Percentiles rank a stretch among this genome's conserved stretches.
Evolutionary conservation across 2,797 vertebrate genomes (phyloP).

Genomic region (Helarctos malayanus): DNA sequence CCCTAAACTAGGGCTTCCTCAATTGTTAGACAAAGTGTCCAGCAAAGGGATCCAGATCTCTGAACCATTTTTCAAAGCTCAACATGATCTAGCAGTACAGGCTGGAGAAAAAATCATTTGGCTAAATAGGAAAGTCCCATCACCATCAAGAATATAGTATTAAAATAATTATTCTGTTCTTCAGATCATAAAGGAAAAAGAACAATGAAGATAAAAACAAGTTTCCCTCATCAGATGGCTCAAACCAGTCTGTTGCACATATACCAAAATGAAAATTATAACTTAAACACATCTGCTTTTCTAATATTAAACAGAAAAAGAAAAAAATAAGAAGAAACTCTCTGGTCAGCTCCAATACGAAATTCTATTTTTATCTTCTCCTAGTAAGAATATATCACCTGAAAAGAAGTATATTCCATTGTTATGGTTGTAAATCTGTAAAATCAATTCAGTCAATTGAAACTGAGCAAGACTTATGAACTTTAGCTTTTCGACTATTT

Average conservation of each 20-base stretch:
- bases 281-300: constrained; percentile 12
- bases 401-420: background rate
- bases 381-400: background rate
- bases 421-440: background rate
- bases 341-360: background rate
- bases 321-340: background rate
- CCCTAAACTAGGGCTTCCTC: background rate
- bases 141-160: background rate
- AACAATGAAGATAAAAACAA: background rate
- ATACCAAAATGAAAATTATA: background rate
- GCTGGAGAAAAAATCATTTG: background rate
- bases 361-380: constrained; percentile 26
- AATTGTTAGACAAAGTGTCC: background rate
- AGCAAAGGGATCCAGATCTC: background rate
- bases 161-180: constrained; percentile 29
- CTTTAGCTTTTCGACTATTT: background rate
- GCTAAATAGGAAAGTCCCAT: background rate
- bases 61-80: background rate
- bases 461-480: background rate
- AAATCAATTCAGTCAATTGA: background rate
- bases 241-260: background rate
- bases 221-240: background rate
- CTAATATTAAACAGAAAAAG: background rate
- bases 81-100: background rate
- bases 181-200: constrained; percentile 27